These are phyloP conservation scores for Biston betularia DNA, from an alignment of 2,888 invertebrate species.

Conservation along the genomic window DNA sequence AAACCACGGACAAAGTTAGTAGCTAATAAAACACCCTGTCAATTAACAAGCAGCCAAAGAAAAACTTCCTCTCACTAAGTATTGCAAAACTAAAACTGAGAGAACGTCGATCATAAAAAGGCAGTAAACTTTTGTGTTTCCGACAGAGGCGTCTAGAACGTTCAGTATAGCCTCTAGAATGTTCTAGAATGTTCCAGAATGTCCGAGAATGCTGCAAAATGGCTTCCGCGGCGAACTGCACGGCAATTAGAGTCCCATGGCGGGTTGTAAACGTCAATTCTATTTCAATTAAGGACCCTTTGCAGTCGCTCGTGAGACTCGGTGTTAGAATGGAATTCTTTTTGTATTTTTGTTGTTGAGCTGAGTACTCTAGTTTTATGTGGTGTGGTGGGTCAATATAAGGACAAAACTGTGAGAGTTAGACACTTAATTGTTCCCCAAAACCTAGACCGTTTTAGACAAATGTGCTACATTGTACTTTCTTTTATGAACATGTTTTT, in stretches of 20 bases:
- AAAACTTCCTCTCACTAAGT: constrained; percentile 18
- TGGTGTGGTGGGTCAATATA: neutral
- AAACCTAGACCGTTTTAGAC: too few species aligned
- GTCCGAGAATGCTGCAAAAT: constrained; percentile 47
- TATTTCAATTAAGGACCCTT: constrained; percentile 67
- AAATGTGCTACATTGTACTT: too few species aligned
- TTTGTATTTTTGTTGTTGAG: constrained; percentile 11
- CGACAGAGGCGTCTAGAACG: constrained; percentile 41
- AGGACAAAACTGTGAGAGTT: neutral
- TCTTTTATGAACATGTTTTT: too few species aligned
- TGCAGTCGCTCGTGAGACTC: constrained; percentile 48
- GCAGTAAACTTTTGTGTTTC: constrained; percentile 49
- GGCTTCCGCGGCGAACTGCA: constrained; percentile 62
- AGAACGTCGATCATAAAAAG: constrained; percentile 53
- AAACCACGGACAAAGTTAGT: neutral
- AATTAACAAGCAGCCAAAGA: constrained; percentile 15
- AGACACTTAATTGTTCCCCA: too few species aligned
- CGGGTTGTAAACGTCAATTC: constrained; percentile 63
- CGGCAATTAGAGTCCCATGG: constrained; percentile 60
- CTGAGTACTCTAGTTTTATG: constrained; percentile 7
- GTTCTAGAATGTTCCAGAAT: constrained; percentile 43
- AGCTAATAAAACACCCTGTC: constrained; percentile 6
- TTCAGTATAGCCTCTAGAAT: constrained; percentile 37
- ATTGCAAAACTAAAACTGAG: constrained; percentile 46
- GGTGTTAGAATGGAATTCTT: constrained; percentile 50